phyloP scores from a whole-genome alignment of 2,113 vertebrate species.

The Hemiscyllium ocellatum region DNA sequence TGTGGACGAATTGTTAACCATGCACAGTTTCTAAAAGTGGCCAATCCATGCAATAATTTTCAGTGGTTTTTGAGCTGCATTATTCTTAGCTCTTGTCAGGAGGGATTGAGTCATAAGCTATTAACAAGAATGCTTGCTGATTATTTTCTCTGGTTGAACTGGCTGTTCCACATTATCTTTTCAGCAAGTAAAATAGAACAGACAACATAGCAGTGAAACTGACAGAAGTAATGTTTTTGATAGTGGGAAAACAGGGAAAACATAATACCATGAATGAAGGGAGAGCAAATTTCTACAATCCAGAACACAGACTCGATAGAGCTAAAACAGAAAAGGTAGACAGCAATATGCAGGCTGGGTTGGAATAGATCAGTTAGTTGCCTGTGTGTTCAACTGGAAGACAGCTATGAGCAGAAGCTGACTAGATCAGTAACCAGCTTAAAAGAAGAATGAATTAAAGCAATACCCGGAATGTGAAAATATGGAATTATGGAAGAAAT shows the following conservation, averaged over 20 bases:
- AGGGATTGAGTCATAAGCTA: conserved; percentile 35
- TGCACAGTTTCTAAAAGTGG: background rate
- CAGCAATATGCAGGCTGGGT: background rate
- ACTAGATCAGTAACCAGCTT: background rate
- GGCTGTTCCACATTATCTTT: conserved; percentile 33
- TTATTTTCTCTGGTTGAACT: background rate
- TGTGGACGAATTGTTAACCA: background rate
- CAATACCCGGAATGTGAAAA: background rate
- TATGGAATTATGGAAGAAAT: background rate
- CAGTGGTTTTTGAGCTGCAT: background rate
- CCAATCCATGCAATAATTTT: conserved; percentile 12
- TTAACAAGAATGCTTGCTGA: conserved; percentile 24
- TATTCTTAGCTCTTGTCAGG: conserved; percentile 30
- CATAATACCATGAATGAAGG: conserved; percentile 18
- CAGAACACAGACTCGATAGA: background rate
- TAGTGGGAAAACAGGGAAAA: background rate
- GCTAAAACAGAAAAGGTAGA: background rate
- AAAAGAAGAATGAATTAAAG: no score
- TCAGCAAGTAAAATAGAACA: conserved; percentile 23
- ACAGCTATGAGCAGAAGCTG: background rate
- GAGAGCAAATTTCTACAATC: background rate
- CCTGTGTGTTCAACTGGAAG: background rate
- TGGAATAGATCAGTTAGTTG: background rate
- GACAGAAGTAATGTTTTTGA: conserved; percentile 19
- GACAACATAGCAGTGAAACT: background rate